Conservation (phyloP, 2,797 vertebrate genomes). For the Phalanger gymnotis region DNA sequence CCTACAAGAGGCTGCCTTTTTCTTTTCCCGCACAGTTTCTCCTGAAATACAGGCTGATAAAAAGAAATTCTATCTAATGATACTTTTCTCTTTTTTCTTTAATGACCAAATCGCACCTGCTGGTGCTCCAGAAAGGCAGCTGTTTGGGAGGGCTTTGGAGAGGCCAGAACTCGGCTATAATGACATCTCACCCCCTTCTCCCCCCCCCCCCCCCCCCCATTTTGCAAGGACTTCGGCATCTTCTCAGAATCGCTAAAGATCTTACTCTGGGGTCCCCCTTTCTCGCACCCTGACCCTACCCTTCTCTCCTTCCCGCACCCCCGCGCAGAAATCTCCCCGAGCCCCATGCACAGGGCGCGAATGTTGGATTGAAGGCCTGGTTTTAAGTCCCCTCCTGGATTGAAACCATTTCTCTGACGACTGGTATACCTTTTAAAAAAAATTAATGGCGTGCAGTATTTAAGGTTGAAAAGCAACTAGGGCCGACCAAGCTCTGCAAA, state of each 20-base stretch:
- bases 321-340: conserved; percentile 44
- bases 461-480: conserved; percentile 45
- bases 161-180: conserved; percentile 40
- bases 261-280: conserved; percentile 37
- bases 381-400: not conserved
- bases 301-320: fast-evolving
- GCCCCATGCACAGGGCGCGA: conserved; percentile 32
- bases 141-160: conserved; percentile 48
- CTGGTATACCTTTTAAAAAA: conserved; percentile 60
- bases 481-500: conserved; percentile 30
- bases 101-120: conserved; percentile 47
- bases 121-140: conserved; percentile 28
- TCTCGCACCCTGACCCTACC: too few species aligned
- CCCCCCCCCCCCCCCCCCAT: conserved; percentile 28
- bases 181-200: conserved; percentile 13
- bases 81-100: conserved; percentile 14
- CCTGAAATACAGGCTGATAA: conserved; percentile 19
- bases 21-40: conserved; percentile 8
- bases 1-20: not conserved
- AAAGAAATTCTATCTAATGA: conserved; percentile 52
- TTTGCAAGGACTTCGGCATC: conserved; percentile 35
- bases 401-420: conserved; percentile 26
- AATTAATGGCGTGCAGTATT: conserved; percentile 46
- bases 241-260: conserved; percentile 61
- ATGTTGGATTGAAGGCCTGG: conserved; percentile 54